Evolutionary conservation across 92 coral and sea anemone species (phyloP).

Genomic region (Hydrozoanthus gracilis): DNA sequence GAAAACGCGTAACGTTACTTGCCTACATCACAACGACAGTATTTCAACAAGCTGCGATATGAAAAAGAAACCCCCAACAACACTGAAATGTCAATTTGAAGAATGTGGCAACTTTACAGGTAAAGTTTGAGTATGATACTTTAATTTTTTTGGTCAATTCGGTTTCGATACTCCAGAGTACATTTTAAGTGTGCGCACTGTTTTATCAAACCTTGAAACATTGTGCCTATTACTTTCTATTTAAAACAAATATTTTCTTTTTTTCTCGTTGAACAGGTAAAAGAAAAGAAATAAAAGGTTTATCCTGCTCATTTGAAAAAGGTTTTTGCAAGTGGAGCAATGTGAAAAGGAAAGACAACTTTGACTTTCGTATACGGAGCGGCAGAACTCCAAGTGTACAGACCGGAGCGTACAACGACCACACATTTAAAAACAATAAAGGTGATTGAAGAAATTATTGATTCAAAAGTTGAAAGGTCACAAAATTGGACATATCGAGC

Average conservation of each 20-base stretch:
- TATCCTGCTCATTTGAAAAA: constrained; percentile 42
- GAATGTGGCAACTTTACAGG: constrained; percentile 20
- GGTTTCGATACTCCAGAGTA: too few relatives aligned
- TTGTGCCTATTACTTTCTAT: neutral
- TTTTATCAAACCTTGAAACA: neutral
- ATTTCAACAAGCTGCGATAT: constrained; percentile 19
- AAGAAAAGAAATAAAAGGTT: constrained; percentile 15
- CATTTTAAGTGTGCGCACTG: neutral
- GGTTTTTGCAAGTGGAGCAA: constrained; percentile 39
- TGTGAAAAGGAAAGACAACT: constrained; percentile 34
- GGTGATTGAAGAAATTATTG: neutral
- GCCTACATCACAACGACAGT: neutral
- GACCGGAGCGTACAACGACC: constrained; percentile 18
- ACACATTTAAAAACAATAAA: constrained; percentile 20
- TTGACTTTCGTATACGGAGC: constrained; percentile 27
- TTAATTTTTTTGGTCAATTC: too few relatives aligned
- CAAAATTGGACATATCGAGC: too few relatives aligned
- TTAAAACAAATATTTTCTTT: neutral
- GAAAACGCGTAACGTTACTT: constrained; percentile 4
- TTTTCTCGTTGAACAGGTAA: neutral
- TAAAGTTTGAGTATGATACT: neutral
- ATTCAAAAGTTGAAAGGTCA: too few relatives aligned
- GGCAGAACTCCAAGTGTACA: constrained; percentile 15
- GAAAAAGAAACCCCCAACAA: constrained; percentile 17
- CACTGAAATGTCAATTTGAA: neutral